Percentiles rank a stretch among this genome's conserved stretches.
These are phyloP conservation scores for Megalops cyprinoides DNA, from an alignment of 2,797 vertebrate genomes.

Conservation along the genomic window DNA sequence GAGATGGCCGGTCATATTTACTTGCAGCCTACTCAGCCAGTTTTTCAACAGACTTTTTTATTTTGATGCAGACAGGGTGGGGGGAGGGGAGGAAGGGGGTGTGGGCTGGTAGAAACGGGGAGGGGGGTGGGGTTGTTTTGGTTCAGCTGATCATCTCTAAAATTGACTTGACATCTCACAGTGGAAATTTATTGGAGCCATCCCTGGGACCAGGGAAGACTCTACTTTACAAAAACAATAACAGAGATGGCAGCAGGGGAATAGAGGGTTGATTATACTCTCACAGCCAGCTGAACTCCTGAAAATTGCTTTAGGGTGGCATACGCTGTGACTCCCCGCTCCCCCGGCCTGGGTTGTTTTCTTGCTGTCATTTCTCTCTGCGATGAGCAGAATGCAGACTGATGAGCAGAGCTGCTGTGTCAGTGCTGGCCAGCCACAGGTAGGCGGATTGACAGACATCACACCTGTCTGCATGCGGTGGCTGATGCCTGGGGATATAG, in stretches of 20 bases:
- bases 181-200: conserved; percentile 25
- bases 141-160: conserved; percentile 22
- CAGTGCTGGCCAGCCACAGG: no score
- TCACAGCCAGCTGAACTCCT: conserved; percentile 5
- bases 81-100: not conserved
- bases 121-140: not conserved
- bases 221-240: conserved; percentile 20
- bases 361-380: not conserved
- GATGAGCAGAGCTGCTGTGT: no score
- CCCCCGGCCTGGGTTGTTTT: not conserved
- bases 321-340: not conserved
- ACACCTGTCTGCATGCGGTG: not conserved
- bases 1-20: not conserved
- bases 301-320: conserved; percentile 19
- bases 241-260: conserved; percentile 23
- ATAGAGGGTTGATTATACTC: conserved; percentile 20
- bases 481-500: no score
- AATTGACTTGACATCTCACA: conserved; percentile 25
- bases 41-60: not conserved
- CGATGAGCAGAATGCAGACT: not conserved
- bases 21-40: not conserved
- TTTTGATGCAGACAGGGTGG: not conserved
- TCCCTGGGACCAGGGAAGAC: conserved; percentile 19
- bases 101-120: not conserved
- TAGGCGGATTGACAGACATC: not conserved